Evolutionary conservation across 2,797 vertebrate genomes (phyloP).

Genomic region (Streptopelia turtur): DNA sequence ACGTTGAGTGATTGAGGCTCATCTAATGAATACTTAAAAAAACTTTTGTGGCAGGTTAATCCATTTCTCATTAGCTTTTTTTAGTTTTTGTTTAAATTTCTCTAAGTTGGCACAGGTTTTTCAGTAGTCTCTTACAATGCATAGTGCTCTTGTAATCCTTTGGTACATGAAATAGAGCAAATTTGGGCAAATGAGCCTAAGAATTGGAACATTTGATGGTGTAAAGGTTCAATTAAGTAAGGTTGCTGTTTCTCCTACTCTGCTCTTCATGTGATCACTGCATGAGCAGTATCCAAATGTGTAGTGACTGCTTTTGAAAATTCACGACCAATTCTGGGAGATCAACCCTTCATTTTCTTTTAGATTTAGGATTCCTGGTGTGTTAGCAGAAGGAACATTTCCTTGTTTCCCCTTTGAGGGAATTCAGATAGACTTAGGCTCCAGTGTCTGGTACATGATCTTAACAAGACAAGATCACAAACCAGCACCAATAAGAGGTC

Average conservation of each 20-base stretch:
- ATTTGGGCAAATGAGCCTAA: not conserved
- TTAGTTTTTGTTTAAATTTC: not conserved
- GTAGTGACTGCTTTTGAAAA: not conserved
- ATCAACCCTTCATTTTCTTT: not conserved
- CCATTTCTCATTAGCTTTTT: not conserved
- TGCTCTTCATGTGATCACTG: rapidly evolving
- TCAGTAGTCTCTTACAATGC: not conserved
- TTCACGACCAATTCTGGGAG: not conserved
- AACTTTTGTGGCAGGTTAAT: not conserved
- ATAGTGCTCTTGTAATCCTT: rapidly evolving
- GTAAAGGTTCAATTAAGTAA: not conserved
- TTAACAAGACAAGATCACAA: not conserved
- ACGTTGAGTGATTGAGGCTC: not conserved
- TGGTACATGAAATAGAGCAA: not conserved
- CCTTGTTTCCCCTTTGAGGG: not conserved
- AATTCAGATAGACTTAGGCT: not conserved
- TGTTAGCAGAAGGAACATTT: not conserved
- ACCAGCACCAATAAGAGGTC: not conserved
- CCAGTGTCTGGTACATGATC: not conserved
- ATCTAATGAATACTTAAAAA: not conserved
- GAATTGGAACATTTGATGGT: not conserved
- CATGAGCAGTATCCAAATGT: not conserved
- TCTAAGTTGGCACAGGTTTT: not conserved
- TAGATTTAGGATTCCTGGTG: not conserved
- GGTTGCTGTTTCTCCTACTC: not conserved